Conservation (phyloP, 2,888 invertebrate genomes). For the Dryobotodes eremita region DNA sequence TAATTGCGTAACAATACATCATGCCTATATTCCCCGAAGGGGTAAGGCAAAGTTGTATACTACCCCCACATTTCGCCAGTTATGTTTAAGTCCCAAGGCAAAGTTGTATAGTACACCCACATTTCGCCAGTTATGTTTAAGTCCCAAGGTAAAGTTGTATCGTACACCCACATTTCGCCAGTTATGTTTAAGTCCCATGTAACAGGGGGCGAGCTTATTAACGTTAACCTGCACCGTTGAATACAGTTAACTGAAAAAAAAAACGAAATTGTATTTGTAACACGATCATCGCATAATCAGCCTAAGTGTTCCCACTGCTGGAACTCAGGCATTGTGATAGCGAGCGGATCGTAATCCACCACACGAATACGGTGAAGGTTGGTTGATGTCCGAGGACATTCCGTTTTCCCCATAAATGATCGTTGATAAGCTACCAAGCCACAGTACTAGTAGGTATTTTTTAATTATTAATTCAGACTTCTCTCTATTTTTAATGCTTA, state of each 20-base stretch:
- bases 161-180: not conserved
- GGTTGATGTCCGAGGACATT: not conserved
- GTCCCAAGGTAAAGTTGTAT: too few species aligned
- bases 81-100: too few species aligned
- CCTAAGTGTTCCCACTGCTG: not conserved
- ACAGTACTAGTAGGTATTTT: conserved; percentile 23
- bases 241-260: not conserved
- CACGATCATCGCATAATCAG: not conserved
- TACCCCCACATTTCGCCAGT: too few species aligned
- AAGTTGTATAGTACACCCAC: too few species aligned
- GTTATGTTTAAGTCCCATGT: not conserved
- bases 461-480: conserved; percentile 25
- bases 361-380: not conserved
- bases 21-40: too few species aligned
- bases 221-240: not conserved
- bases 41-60: too few species aligned
- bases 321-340: not conserved
- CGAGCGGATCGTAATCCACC: not conserved
- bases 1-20: too few species aligned
- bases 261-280: not conserved
- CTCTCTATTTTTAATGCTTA: conserved; percentile 56
- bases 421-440: not conserved
- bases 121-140: too few species aligned
- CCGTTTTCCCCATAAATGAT: not conserved
- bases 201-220: not conserved